Evolutionary conservation across 2,113 vertebrate genomes (phyloP).

Genomic region (Pagrus major): DNA sequence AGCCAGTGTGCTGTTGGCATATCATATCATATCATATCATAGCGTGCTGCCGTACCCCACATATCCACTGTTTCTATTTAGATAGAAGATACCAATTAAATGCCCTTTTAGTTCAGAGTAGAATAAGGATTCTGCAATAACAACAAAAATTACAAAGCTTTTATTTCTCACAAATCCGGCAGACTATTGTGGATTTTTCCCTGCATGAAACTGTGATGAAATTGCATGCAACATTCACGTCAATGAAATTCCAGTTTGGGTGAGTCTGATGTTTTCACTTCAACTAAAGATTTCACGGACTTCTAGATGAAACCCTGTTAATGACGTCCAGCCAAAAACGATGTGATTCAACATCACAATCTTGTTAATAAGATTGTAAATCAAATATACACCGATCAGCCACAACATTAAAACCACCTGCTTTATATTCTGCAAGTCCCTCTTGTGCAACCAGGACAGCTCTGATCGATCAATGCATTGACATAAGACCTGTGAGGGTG

Average conservation of each 20-base stretch:
- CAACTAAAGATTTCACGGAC: constrained; percentile 25
- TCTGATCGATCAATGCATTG: no score
- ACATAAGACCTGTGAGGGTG: no score
- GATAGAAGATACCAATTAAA: constrained; percentile 34
- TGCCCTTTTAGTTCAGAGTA: constrained; percentile 4
- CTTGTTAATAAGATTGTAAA: constrained; percentile 6
- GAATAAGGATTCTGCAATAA: constrained; percentile 28
- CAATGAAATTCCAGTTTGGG: constrained; percentile 7
- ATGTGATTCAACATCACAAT: neutral
- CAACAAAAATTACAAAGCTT: constrained; percentile 25
- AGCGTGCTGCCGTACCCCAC: neutral
- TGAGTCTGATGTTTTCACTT: constrained; percentile 23
- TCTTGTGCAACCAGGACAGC: no score
- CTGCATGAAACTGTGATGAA: constrained; percentile 63
- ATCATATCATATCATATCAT: constrained; percentile 7
- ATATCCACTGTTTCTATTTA: constrained; percentile 37
- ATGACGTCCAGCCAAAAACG: neutral
- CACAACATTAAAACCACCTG: no score
- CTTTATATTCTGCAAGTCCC: no score
- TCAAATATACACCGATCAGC: no score
- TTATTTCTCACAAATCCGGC: constrained; percentile 4
- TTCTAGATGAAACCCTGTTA: neutral
- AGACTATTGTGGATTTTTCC: constrained; percentile 33
- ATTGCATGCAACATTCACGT: constrained; percentile 47
- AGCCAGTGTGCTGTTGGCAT: neutral